Evolutionary conservation across 2,113 vertebrate species (phyloP).

Genomic region (Triplophysa dalaica): DNA sequence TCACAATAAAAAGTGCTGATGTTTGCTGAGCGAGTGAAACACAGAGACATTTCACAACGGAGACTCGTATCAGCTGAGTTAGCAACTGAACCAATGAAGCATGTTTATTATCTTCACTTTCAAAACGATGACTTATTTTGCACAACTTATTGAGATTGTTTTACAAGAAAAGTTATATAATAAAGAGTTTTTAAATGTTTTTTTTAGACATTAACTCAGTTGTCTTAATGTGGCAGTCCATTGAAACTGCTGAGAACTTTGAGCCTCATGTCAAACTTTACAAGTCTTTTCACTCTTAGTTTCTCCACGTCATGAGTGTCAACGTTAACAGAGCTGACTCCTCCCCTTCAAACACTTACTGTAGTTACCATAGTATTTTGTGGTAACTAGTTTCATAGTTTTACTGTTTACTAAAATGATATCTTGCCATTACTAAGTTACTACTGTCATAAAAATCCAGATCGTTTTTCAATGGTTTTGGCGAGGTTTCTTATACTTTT

Average conservation of each 20-base stretch:
- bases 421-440: no score
- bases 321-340: background rate
- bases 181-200: no score
- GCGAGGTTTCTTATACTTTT: no score
- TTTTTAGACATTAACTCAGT: background rate
- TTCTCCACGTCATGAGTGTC: background rate
- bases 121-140: no score
- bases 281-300: background rate
- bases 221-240: background rate
- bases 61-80: background rate
- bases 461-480: no score
- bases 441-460: no score
- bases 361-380: background rate
- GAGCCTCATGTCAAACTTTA: background rate
- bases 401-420: no score
- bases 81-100: background rate
- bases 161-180: no score
- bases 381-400: no score
- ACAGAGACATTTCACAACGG: background rate
- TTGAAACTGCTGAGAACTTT: slow-evolving; percentile 17
- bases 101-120: no score
- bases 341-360: background rate
- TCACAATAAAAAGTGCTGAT: background rate
- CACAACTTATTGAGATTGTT: no score
- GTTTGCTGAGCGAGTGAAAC: background rate